These are phyloP conservation scores for Oncorhynchus nerka DNA, from an alignment of 2,113 vertebrate genomes.

Conservation along the genomic window DNA sequence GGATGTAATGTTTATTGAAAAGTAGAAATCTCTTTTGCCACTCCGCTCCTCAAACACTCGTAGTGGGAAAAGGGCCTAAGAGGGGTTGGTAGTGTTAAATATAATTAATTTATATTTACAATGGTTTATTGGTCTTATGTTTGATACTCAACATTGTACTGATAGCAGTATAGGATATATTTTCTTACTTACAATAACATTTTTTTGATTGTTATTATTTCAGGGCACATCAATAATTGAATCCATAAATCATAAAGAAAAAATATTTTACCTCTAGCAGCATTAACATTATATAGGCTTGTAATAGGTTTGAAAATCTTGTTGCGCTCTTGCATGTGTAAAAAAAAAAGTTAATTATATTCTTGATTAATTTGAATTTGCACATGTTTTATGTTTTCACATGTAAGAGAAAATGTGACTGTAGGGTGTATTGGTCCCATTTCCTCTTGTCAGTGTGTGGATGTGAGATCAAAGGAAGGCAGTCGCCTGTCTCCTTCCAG, in stretches of 20 bases:
- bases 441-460: constrained; percentile 5
- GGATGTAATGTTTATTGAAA: too few relatives aligned
- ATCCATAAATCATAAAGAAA: constrained; percentile 27
- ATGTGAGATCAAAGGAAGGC: constrained; percentile 37
- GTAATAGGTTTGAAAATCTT: background rate
- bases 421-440: constrained; percentile 20
- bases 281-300: too few relatives aligned
- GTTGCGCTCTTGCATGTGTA: constrained; percentile 4
- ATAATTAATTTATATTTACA: background rate
- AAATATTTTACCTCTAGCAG: background rate
- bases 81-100: too few relatives aligned
- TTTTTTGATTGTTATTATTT: background rate
- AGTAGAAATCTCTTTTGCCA: too few relatives aligned
- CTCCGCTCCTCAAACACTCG: too few relatives aligned
- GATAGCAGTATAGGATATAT: background rate
- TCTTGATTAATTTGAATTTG: constrained; percentile 31
- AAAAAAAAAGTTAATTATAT: constrained; percentile 25
- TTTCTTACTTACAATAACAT: background rate
- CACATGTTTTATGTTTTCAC: constrained; percentile 20
- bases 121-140: background rate
- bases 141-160: background rate
- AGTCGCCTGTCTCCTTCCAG: background rate
- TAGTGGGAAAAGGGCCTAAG: too few relatives aligned
- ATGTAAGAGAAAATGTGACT: constrained; percentile 24
- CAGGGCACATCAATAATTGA: constrained; percentile 35